Conservation (phyloP, 2,888 invertebrate genomes). For the Mimas tiliae region DNA sequence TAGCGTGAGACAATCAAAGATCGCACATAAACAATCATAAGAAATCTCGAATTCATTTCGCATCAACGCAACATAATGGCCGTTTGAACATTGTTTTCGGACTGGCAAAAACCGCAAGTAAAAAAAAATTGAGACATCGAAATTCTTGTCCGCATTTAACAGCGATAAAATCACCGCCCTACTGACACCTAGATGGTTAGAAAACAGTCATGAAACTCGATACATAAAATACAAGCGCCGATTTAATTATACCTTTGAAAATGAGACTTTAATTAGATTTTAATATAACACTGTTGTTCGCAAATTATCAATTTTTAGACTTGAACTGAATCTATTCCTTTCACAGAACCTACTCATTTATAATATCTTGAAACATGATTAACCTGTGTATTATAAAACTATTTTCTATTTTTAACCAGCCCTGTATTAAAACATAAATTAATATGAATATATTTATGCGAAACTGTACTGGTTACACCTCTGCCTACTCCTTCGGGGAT, state of each 20-base stretch:
- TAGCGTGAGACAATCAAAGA: constrained; percentile 42
- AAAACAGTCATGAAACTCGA: background rate
- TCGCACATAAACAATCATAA: constrained; percentile 57
- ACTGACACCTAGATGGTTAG: constrained; percentile 29
- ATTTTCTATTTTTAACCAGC: too few species aligned
- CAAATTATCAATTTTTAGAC: too few species aligned
- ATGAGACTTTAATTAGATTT: too few species aligned
- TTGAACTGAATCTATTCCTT: too few species aligned
- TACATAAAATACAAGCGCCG: background rate
- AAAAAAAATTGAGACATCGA: constrained; percentile 73
- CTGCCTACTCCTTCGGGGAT: too few species aligned
- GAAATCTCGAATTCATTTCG: constrained; percentile 61
- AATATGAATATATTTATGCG: too few species aligned
- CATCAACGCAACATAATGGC: constrained; percentile 59
- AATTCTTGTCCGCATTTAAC: constrained; percentile 76
- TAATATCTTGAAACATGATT: too few species aligned
- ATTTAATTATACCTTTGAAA: background rate
- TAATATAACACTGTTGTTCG: too few species aligned
- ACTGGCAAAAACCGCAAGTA: constrained; percentile 57
- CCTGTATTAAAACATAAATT: too few species aligned
- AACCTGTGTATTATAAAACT: too few species aligned
- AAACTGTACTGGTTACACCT: too few species aligned
- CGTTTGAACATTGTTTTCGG: constrained; percentile 61
- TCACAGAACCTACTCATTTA: too few species aligned
- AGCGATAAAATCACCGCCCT: constrained; percentile 75